Conservation (phyloP, 2,797 vertebrate species). For the Anableps anableps region DNA sequence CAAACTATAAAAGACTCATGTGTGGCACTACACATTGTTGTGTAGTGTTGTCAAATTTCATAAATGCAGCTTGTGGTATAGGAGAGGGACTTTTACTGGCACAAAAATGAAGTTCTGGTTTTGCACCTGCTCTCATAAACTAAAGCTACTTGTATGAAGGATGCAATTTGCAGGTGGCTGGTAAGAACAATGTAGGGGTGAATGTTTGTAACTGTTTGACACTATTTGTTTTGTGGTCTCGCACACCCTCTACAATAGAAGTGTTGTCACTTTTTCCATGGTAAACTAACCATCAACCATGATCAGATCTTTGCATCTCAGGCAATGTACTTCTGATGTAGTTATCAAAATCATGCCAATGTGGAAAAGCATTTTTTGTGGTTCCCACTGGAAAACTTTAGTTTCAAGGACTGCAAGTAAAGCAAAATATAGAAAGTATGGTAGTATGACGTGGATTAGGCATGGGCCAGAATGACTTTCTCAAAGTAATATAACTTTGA, state of each 20-base stretch:
- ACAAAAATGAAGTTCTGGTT: neutral
- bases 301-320: neutral
- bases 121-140: neutral
- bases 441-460: neutral
- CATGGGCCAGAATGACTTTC: neutral
- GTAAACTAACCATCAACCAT: neutral
- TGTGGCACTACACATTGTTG: neutral
- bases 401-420: neutral
- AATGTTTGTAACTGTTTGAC: neutral
- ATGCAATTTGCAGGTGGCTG: neutral
- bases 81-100: no score
- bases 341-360: neutral
- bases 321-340: neutral
- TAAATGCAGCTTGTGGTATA: neutral
- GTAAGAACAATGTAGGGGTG: neutral
- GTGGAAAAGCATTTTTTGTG: neutral
- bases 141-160: neutral
- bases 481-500: neutral
- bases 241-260: neutral
- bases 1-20: conserved; percentile 1
- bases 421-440: neutral
- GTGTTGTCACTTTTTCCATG: neutral
- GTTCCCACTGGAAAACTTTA: neutral
- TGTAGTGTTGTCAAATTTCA: neutral
- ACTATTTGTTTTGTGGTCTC: neutral